Base-by-base conservation (phyloP, 2,888 invertebrate genomes). In the Frankliniella fusca region DNA sequence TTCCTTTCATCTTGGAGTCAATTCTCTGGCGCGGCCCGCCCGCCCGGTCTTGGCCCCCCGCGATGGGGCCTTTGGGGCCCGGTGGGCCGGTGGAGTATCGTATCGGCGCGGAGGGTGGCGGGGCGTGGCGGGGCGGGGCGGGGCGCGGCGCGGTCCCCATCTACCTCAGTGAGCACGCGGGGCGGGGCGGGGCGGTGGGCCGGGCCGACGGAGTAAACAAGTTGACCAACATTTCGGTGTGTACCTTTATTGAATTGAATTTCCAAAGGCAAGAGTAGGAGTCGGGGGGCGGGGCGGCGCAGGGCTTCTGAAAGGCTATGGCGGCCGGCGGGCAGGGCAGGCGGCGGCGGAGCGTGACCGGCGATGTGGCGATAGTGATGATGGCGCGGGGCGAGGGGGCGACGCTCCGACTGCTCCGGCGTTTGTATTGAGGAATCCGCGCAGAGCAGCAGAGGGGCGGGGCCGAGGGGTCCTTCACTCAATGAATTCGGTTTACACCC, bases 1-100 rank as follows among this genome's bases (percentile, higher is more conserved):
- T 76, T 76, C 70, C 70, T 76, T 76, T 76, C 70, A 76, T 76
- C 70, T 76, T 27, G 12, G 11, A 76, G 23, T 76, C 70, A 76
- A 76, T 76, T 76, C 70, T 76, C 70, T 27, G 23, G 70, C 23
- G 70, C 70, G 70, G 70, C 38, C 38, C 38, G 38, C 38, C 38
- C 38, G 2, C 38, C 38, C 38, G 3, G 54, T 3, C 54, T 7
- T 9, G 61, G 61, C 20, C 15, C 18, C 20, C 54, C 18, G 5
- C 54, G 54, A 54, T 54, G 18, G 61, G 61, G 61, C 61, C 38
- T 38, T 38, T 38, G n/a, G 61, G 18, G 61, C 61, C 38, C 18
- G 61, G n/a, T n/a, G 61, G 61, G 38, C 38, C 38, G 38, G 61
- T n/a, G 61, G 18, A 61, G 61, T n/a, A 15, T 61, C 61, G 61